A percentile compares a stretch with the other conserved stretches of the same genome.
These are phyloP conservation scores for Andricus grossulariae DNA, from an alignment of 1,140 invertebrate genomes.

Conservation along the genomic window DNA sequence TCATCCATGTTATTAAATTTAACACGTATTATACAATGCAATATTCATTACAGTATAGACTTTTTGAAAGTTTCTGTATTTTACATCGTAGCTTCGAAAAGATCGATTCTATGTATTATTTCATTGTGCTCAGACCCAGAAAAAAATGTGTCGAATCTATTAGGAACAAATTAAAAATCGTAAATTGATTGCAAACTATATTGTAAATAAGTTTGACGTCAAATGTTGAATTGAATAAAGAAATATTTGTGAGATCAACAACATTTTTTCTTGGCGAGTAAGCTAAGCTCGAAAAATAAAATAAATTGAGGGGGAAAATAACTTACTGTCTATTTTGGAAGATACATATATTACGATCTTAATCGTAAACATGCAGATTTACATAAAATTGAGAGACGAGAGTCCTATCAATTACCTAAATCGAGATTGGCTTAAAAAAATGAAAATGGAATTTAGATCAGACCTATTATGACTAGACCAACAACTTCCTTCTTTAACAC, in stretches of 20 bases:
- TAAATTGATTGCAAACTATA: too few species aligned
- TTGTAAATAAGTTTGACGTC: too few species aligned
- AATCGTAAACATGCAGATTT: background rate
- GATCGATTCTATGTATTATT: slow-evolving; percentile 10
- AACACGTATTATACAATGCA: slow-evolving; percentile 21
- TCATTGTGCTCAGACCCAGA: too few species aligned
- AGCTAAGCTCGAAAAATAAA: slow-evolving; percentile 1
- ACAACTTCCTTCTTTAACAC: slow-evolving; percentile 15
- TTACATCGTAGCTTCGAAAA: slow-evolving; percentile 19
- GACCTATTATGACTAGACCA: slow-evolving; percentile 28
- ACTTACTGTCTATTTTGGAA: slow-evolving; percentile 14
- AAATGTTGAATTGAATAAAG: background rate
- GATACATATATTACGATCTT: slow-evolving; percentile 23
- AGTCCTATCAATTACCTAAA: background rate
- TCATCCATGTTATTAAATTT: slow-evolving; percentile 10
- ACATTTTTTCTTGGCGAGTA: background rate
- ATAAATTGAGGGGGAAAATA: slow-evolving; percentile 1
- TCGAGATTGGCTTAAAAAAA: background rate
- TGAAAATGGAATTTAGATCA: background rate
- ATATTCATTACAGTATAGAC: slow-evolving; percentile 7
- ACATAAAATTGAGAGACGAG: background rate
- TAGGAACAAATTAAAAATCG: too few species aligned
- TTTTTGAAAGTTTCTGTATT: background rate
- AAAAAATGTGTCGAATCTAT: too few species aligned
- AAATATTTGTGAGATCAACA: background rate